Conservation (phyloP, 2,113 vertebrate genomes). For the Cepphus grylle region DNA sequence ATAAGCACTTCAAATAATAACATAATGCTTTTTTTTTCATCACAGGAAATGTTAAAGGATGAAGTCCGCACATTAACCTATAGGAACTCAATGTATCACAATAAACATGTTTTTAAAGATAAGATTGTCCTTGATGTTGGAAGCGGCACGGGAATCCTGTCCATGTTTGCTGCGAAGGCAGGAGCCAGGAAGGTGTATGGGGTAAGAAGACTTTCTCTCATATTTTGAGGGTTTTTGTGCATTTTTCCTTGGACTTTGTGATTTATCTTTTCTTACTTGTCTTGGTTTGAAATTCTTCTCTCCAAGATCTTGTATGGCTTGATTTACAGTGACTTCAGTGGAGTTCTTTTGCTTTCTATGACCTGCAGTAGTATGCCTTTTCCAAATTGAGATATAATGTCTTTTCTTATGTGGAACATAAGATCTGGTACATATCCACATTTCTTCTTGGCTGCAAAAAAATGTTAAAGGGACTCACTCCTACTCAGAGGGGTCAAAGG, state of each 20-base stretch:
- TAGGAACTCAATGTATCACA: constrained; percentile 98
- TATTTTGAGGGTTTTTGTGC: not conserved
- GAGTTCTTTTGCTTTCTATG: not conserved
- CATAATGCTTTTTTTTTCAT: not conserved
- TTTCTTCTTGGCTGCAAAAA: not conserved
- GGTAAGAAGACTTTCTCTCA: constrained; percentile 77
- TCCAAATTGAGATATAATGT: not conserved
- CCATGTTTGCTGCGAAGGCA: constrained; percentile 98
- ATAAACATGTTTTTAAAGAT: constrained; percentile 98
- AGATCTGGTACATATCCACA: not conserved
- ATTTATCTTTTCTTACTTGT: not conserved
- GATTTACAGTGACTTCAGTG: not conserved
- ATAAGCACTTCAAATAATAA: not conserved
- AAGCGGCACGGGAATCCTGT: constrained; percentile 96
- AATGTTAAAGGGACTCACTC: not conserved
- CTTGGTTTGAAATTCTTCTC: not conserved
- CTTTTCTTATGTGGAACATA: not conserved
- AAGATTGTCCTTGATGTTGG: constrained; percentile 96
- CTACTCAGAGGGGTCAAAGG: not conserved
- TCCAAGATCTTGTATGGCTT: not conserved
- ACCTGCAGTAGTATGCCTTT: not conserved
- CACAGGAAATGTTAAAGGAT: constrained; percentile 97
- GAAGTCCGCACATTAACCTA: constrained; percentile 96
- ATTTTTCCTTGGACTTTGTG: not conserved
- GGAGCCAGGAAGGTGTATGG: constrained; percentile 96